phyloP scores from a whole-genome alignment of 2,797 vertebrate species.

The Lophotriccus pileatus region DNA sequence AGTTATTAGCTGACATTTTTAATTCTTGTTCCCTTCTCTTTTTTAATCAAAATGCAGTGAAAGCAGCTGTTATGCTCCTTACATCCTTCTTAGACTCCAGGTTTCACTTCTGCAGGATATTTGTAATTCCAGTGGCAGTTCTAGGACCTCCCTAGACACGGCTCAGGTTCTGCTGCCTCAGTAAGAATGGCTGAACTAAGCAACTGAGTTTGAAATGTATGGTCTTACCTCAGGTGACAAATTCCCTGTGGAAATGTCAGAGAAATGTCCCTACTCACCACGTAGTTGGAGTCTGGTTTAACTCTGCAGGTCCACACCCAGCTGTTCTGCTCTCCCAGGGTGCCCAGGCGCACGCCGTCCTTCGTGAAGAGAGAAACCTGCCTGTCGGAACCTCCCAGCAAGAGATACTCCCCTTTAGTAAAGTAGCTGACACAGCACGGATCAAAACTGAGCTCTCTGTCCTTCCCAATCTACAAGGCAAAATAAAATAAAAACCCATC shows the following conservation, averaged over 20 bases:
- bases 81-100: background rate
- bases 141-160: background rate
- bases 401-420: constrained; percentile 93
- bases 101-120: background rate
- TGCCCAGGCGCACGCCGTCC: constrained; percentile 90
- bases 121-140: background rate
- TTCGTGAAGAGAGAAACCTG: constrained; percentile 96
- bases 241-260: background rate
- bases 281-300: constrained; percentile 96
- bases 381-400: constrained; percentile 93
- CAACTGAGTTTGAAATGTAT: background rate
- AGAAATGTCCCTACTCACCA: constrained; percentile 79
- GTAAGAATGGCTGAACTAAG: background rate
- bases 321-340: constrained; percentile 89
- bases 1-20: background rate
- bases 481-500: background rate
- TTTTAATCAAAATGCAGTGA: background rate
- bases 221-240: background rate
- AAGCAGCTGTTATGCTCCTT: background rate
- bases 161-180: background rate
- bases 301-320: constrained; percentile 96
- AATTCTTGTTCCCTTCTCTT: background rate
- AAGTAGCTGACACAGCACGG: constrained; percentile 97
- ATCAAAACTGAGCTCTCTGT: constrained; percentile 88
- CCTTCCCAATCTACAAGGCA: constrained; percentile 88